Conservation (phyloP, 2,888 invertebrate species). For the Macropis europaea region DNA sequence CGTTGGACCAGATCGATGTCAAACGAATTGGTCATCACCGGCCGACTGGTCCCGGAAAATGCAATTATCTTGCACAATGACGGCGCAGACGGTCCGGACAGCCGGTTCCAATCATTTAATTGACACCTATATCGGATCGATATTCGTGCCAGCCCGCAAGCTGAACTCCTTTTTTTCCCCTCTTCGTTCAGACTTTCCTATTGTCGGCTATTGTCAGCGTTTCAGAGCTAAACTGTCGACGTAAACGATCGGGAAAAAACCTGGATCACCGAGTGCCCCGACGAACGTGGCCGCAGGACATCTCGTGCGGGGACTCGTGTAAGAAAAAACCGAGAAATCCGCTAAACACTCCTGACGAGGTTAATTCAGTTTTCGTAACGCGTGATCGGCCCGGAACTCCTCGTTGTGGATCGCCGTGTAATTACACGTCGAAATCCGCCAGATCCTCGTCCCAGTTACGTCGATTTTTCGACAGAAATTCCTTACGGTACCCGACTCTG, state of each 20-base stretch:
- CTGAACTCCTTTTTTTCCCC: not conserved
- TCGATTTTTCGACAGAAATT: constrained; percentile 7
- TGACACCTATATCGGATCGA: constrained; percentile 6
- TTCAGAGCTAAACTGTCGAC: not conserved
- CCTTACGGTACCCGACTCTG: constrained; percentile 23
- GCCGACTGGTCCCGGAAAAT: constrained; percentile 11
- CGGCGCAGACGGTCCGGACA: not conserved
- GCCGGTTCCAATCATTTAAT: constrained; percentile 31
- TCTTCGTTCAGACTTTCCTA: no score
- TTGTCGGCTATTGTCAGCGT: not conserved
- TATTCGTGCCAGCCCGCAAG: not conserved
- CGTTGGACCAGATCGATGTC: not conserved
- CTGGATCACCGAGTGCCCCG: not conserved
- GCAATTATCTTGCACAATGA: constrained; percentile 23
- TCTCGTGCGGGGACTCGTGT: not conserved
- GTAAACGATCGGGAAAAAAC: not conserved
- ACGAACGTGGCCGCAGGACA: not conserved
- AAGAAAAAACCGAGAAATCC: constrained; percentile 1
- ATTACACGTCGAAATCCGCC: constrained; percentile 12
- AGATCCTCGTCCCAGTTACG: constrained; percentile 24
- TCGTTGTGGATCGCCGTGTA: constrained; percentile 20
- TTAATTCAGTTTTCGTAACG: constrained; percentile 44
- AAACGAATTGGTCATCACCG: not conserved
- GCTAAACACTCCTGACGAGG: constrained; percentile 14
- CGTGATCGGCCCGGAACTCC: constrained; percentile 13